Percentiles rank a stretch among this genome's conserved stretches.
These are phyloP conservation scores for Sprattus sprattus DNA, from an alignment of 2,113 vertebrate species.

Conservation along the genomic window DNA sequence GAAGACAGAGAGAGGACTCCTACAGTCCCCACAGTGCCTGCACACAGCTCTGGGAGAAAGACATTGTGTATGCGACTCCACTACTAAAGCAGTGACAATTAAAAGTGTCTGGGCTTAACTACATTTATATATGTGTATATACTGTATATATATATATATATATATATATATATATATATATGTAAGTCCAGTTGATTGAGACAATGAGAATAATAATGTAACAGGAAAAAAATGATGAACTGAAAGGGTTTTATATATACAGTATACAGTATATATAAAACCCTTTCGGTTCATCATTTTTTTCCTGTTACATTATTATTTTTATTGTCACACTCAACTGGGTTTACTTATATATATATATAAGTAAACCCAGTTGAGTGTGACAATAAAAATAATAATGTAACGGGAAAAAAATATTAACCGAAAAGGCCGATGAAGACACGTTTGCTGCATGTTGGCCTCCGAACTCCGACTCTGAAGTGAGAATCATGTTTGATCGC, in stretches of 20 bases:
- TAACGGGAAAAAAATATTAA: too few relatives aligned
- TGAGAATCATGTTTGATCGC: background rate
- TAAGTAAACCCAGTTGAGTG: background rate
- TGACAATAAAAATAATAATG: background rate
- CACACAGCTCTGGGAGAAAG: background rate
- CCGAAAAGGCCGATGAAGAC: constrained; percentile 16
- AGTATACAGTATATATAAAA: too few relatives aligned
- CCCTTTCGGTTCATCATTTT: too few relatives aligned
- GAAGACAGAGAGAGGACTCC: background rate
- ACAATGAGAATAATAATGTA: background rate
- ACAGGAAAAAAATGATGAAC: too few relatives aligned
- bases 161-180: too few relatives aligned
- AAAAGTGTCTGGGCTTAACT: background rate
- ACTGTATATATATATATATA: too few relatives aligned
- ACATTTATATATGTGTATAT: background rate
- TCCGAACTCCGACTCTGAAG: too few relatives aligned
- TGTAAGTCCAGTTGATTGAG: background rate
- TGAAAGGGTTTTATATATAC: too few relatives aligned
- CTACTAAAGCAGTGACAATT: too few relatives aligned
- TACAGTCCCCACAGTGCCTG: background rate
- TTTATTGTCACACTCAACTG: background rate
- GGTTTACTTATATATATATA: too few relatives aligned
- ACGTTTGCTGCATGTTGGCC: background rate
- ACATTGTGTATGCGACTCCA: too few relatives aligned
- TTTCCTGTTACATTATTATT: background rate